A percentile compares a stretch with the other conserved stretches of the same genome.
Conservation (phyloP, 2,797 vertebrate genomes). For the Urosaurus nigricauda region DNA sequence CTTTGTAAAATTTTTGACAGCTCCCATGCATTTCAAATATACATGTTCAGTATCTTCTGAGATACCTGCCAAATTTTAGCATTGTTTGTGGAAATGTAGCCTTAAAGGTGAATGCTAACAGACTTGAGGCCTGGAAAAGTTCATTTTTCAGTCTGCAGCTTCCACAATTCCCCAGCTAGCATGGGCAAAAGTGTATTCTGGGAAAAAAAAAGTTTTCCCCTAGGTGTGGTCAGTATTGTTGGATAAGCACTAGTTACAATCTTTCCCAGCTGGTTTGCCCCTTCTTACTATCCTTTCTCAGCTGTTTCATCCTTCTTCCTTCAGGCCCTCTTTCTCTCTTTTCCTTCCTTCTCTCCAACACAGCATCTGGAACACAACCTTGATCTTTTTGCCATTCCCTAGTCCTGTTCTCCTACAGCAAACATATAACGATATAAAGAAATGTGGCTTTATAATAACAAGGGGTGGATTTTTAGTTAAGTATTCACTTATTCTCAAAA, state of each 20-base stretch:
- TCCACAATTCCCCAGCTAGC: too few species aligned
- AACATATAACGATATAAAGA: too few species aligned
- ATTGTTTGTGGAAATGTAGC: background rate
- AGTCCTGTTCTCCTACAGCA: too few species aligned
- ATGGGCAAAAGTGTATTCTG: too few species aligned
- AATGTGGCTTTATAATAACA: background rate
- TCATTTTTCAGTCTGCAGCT: too few species aligned
- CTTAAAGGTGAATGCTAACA: background rate
- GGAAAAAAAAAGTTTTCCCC: background rate
- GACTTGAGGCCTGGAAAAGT: background rate
- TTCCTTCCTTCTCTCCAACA: background rate
- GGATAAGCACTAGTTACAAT: background rate
- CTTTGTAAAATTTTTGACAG: background rate
- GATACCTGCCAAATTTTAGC: background rate
- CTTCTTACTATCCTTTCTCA: background rate
- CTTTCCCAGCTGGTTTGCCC: background rate
- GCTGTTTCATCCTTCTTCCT: too few species aligned
- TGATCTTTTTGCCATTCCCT: too few species aligned
- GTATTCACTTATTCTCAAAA: background rate
- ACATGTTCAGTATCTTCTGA: background rate
- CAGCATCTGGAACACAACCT: background rate
- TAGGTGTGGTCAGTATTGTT: background rate
- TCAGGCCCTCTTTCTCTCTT: background rate
- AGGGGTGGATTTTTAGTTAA: background rate
- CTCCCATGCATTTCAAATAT: background rate